phyloP scores from a whole-genome alignment of 2,888 invertebrate species.

The Eledone cirrhosa region DNA sequence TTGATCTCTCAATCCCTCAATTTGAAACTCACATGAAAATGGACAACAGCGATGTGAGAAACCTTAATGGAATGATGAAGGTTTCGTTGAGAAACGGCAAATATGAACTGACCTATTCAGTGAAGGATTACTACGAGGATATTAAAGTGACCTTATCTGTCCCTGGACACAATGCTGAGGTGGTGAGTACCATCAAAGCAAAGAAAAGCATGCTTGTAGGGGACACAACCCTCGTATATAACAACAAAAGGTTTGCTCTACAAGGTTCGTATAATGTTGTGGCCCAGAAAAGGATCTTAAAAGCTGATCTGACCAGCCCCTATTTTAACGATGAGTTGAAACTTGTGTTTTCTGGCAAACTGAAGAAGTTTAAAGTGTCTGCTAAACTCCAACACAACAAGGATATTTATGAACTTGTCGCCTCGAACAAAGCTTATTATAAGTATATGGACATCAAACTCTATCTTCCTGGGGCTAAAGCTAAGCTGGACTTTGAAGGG shows the following conservation, averaged over 20 bases:
- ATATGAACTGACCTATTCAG: neutral
- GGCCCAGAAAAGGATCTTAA: neutral
- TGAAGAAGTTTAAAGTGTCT: constrained; percentile 3
- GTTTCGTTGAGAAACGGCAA: neutral
- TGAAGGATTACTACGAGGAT: neutral
- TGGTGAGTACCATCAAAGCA: neutral
- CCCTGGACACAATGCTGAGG: neutral
- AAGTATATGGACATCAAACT: constrained; percentile 16
- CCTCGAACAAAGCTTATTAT: neutral
- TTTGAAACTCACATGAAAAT: too few species aligned
- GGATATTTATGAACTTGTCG: neutral
- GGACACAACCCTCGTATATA: neutral
- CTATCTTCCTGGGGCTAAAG: neutral
- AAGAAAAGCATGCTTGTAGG: neutral
- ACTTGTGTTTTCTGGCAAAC: neutral
- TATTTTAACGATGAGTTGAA: neutral
- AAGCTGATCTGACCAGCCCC: neutral
- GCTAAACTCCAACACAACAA: neutral
- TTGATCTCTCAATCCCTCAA: too few species aligned
- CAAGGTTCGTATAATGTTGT: neutral
- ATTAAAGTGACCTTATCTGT: neutral
- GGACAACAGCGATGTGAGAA: neutral
- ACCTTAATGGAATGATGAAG: neutral
- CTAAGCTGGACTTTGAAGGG: constrained; percentile 19
- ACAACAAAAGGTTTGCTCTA: neutral